Percentiles rank a stretch among this genome's conserved stretches.
These are phyloP conservation scores for Philopedon plagiatum DNA, from an alignment of 2,888 invertebrate species.

Conservation along the genomic window DNA sequence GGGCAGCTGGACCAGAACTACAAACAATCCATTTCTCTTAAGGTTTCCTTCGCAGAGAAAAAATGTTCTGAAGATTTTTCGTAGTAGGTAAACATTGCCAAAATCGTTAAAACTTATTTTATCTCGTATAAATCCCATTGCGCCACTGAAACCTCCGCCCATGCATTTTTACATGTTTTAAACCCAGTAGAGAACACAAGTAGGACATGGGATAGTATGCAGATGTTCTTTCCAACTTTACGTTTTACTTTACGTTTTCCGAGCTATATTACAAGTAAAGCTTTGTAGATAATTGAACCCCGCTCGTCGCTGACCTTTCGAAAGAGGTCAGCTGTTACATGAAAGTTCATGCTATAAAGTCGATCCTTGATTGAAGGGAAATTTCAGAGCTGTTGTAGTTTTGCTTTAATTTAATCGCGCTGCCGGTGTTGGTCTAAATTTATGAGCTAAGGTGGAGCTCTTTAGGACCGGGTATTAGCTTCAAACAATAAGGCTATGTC, in stretches of 20 bases:
- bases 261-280: slow-evolving; percentile 28
- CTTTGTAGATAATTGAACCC: slow-evolving; percentile 32
- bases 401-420: slow-evolving; percentile 17
- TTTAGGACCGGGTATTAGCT: too few species aligned
- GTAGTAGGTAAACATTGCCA: too few species aligned
- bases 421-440: slow-evolving; percentile 21
- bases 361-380: slow-evolving; percentile 31
- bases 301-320: slow-evolving; percentile 28
- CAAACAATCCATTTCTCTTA: too few species aligned
- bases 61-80: too few species aligned
- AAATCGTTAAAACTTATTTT: too few species aligned
- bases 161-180: slow-evolving; percentile 25
- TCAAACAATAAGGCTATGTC: too few species aligned
- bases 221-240: slow-evolving; percentile 39
- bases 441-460: slow-evolving; percentile 31
- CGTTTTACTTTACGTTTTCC: slow-evolving; percentile 28
- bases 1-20: too few species aligned
- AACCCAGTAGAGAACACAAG: slow-evolving; percentile 24
- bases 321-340: slow-evolving; percentile 28
- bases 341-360: slow-evolving; percentile 31
- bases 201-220: slow-evolving; percentile 41
- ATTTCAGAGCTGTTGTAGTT: slow-evolving; percentile 24
- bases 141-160: slow-evolving; percentile 16
- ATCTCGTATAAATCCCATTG: too few species aligned
- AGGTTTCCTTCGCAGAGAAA: too few species aligned